These are phyloP conservation scores for Episyrphus balteatus DNA, from an alignment of 1,140 invertebrate species.

Conservation along the genomic window DNA sequence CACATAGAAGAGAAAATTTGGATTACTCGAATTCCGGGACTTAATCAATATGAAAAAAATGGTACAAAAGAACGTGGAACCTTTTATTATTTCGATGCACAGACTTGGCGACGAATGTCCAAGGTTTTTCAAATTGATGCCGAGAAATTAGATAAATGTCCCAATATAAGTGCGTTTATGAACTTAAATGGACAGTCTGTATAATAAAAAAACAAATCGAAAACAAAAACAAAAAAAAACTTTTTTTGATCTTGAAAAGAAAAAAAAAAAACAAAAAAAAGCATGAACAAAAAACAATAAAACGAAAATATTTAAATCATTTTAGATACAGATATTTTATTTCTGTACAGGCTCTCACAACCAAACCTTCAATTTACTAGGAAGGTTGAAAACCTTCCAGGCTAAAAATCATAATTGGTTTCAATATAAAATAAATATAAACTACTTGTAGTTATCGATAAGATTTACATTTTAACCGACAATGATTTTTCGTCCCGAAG, in stretches of 20 bases:
- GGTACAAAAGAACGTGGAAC: constrained; percentile 92
- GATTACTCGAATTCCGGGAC: constrained; percentile 94
- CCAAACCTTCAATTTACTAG: too few species aligned
- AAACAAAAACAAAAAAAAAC: constrained; percentile 30
- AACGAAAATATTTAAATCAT: constrained; percentile 4
- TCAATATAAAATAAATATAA: too few species aligned
- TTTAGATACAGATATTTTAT: constrained; percentile 2
- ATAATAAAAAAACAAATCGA: constrained; percentile 36
- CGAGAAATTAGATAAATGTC: constrained; percentile 76
- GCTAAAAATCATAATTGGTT: too few species aligned
- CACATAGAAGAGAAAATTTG: constrained; percentile 98
- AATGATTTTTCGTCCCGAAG: too few species aligned
- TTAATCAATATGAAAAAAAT: constrained; percentile 80
- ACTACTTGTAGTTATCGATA: too few species aligned
- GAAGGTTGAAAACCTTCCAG: too few species aligned
- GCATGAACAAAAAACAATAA: constrained; percentile 6
- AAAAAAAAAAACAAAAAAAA: constrained; percentile 8
- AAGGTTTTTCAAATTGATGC: constrained; percentile 97
- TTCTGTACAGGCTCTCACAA: too few species aligned
- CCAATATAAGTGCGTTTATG: constrained; percentile 38
- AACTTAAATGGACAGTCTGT: constrained; percentile 36
- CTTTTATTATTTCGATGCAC: constrained; percentile 97
- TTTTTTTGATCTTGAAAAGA: constrained; percentile 5
- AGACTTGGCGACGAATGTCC: constrained; percentile 89
- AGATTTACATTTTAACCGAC: too few species aligned